Evolutionary conservation across 2,113 vertebrate species (phyloP).

Genomic region (Chionomys nivalis): DNA sequence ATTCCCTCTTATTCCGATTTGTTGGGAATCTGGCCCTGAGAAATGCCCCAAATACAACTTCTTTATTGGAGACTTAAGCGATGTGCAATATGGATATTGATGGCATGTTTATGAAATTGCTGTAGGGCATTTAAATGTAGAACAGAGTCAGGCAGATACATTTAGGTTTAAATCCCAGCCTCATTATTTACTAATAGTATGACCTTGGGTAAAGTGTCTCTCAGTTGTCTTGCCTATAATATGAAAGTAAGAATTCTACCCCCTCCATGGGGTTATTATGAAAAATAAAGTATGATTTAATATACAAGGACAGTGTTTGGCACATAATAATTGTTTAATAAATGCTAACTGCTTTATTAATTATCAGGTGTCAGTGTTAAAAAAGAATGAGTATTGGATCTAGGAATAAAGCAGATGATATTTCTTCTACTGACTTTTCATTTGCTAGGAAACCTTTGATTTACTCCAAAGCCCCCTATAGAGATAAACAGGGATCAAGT

Average conservation of each 20-base stretch:
- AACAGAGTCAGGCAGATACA: slow-evolving; percentile 1
- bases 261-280: neutral
- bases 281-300: slow-evolving; percentile 55
- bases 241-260: slow-evolving; percentile 23
- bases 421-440: slow-evolving; percentile 26
- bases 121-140: slow-evolving; percentile 21
- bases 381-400: slow-evolving; percentile 31
- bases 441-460: slow-evolving; percentile 9
- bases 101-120: slow-evolving; percentile 44
- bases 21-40: neutral
- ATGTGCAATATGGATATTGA: neutral
- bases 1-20: slow-evolving; percentile 37
- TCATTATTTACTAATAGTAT: slow-evolving; percentile 30
- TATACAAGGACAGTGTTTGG: slow-evolving; percentile 34
- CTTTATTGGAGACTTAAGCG: slow-evolving; percentile 20
- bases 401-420: neutral
- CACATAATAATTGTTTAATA: slow-evolving; percentile 35
- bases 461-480: neutral
- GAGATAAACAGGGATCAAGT: neutral
- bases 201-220: slow-evolving; percentile 22
- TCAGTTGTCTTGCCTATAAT: neutral
- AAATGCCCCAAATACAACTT: slow-evolving; percentile 11
- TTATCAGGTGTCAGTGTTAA: slow-evolving; percentile 13
- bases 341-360: slow-evolving; percentile 37
- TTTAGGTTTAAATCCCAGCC: slow-evolving; percentile 27